Evolutionary conservation across 1,140 invertebrate species (phyloP).

Genomic region (Dryas iulia): DNA sequence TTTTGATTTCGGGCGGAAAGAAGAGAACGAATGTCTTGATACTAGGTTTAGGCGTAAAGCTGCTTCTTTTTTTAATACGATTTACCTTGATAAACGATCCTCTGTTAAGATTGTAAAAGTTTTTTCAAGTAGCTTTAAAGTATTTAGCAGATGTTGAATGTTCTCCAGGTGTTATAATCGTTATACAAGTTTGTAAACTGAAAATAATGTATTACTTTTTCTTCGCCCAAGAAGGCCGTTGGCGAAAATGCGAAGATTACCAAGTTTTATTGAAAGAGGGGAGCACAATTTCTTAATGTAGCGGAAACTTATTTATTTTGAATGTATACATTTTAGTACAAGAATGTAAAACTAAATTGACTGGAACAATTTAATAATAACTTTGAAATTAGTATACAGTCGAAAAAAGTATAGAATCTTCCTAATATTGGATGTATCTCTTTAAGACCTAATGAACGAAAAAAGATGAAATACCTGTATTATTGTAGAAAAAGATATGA

Average conservation of each 20-base stretch:
- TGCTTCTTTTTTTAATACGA: neutral
- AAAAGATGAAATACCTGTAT: too few relatives aligned
- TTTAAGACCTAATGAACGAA: too few relatives aligned
- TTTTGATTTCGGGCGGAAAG: too few relatives aligned
- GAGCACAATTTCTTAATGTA: neutral
- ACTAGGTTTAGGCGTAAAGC: too few relatives aligned
- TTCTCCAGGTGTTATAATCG: constrained; percentile 12
- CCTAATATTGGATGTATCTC: too few relatives aligned
- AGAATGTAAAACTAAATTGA: neutral
- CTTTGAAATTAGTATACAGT: too few relatives aligned
- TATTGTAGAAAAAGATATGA: too few relatives aligned
- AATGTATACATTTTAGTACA: neutral
- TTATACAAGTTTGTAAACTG: constrained; percentile 9
- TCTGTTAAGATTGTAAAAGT: neutral
- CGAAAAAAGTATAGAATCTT: too few relatives aligned
- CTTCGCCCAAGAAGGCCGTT: neutral
- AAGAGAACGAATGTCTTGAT: too few relatives aligned
- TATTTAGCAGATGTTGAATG: constrained; percentile 12
- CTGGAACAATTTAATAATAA: neutral
- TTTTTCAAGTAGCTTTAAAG: neutral
- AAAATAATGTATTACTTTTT: constrained; percentile 19
- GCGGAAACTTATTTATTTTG: neutral
- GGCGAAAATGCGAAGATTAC: constrained; percentile 12
- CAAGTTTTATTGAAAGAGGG: constrained; percentile 17
- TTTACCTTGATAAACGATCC: neutral